phyloP scores from a whole-genome alignment of 2,113 vertebrate genomes.

The Malurus cyaneus region DNA sequence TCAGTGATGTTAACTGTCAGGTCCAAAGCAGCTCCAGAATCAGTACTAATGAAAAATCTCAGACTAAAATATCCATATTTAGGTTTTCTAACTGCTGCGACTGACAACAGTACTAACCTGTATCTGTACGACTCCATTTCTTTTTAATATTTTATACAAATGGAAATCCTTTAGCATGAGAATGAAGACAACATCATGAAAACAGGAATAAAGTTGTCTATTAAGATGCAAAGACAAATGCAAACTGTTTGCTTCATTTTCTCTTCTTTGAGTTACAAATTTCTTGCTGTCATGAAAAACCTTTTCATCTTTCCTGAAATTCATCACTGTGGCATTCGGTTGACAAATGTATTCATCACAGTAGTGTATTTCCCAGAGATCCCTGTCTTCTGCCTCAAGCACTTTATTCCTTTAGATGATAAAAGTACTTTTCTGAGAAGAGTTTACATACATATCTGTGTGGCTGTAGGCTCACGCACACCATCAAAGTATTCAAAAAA shows the following conservation, averaged over 20 bases:
- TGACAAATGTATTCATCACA: conserved; percentile 67
- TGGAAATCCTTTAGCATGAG: conserved; percentile 32
- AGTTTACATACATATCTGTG: conserved; percentile 33
- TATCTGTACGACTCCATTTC: not conserved
- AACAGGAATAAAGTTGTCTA: conserved; percentile 58
- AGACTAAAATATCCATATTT: not conserved
- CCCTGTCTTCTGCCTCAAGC: conserved; percentile 53
- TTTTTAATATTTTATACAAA: conserved; percentile 49
- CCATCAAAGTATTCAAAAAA: conserved; percentile 11
- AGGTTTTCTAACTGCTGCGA: not conserved
- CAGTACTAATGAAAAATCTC: not conserved
- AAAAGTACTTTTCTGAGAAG: conserved; percentile 51
- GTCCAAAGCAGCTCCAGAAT: not conserved
- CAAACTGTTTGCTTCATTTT: conserved; percentile 59
- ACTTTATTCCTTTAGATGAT: conserved; percentile 53
- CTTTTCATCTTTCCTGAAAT: conserved; percentile 68
- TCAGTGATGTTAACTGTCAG: not conserved
- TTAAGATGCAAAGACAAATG: conserved; percentile 60
- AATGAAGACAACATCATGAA: conserved; percentile 39
- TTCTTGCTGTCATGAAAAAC: conserved; percentile 49
- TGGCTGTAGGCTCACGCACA: not conserved
- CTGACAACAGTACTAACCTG: not conserved
- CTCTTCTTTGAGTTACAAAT: conserved; percentile 61
- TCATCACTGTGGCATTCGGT: not conserved
- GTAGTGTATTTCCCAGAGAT: conserved; percentile 47